Percentiles rank a stretch among this genome's conserved stretches.
Evolutionary conservation across 2,888 invertebrate species (phyloP).

Genomic region (Drosophila infuscata): DNA sequence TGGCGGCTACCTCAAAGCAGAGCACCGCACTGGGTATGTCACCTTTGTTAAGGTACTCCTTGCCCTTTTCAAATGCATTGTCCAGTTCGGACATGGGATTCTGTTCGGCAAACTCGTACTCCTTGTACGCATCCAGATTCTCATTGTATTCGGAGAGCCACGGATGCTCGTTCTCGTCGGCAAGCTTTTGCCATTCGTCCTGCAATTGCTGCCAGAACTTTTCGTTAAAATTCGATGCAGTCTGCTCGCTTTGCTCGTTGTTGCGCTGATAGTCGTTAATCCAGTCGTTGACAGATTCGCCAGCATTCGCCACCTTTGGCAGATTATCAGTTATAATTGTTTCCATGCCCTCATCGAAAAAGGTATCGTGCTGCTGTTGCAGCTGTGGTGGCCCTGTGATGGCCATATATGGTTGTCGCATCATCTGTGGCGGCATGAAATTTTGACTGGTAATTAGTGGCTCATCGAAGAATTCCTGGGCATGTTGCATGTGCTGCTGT

Average conservation of each 20-base stretch:
- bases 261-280: conserved; percentile 86
- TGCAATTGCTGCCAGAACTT: conserved; percentile 88
- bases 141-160: conserved; percentile 90
- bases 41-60: conserved; percentile 92
- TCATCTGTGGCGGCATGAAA: conserved; percentile 44
- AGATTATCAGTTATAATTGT: conserved; percentile 61
- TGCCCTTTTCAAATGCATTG: conserved; percentile 94
- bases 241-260: conserved; percentile 87
- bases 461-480: conserved; percentile 83
- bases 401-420: conserved; percentile 48
- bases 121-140: conserved; percentile 88
- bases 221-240: conserved; percentile 87
- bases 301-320: conserved; percentile 46
- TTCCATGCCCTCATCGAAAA: conserved; percentile 68
- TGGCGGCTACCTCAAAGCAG: conserved; percentile 97
- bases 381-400: conserved; percentile 26
- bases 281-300: conserved; percentile 78
- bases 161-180: conserved; percentile 87
- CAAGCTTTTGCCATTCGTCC: conserved; percentile 92
- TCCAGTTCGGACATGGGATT: conserved; percentile 93
- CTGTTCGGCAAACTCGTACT: conserved; percentile 87
- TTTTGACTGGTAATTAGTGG: conserved; percentile 43
- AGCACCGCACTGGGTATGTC: conserved; percentile 98
- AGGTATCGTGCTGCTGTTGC: conserved; percentile 43
- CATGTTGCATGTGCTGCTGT: conserved; percentile 75